A percentile compares a stretch with the other conserved stretches of the same genome.
Conservation (phyloP, 35 echinoderm and acorn worm species). For the Patiria miniata region DNA sequence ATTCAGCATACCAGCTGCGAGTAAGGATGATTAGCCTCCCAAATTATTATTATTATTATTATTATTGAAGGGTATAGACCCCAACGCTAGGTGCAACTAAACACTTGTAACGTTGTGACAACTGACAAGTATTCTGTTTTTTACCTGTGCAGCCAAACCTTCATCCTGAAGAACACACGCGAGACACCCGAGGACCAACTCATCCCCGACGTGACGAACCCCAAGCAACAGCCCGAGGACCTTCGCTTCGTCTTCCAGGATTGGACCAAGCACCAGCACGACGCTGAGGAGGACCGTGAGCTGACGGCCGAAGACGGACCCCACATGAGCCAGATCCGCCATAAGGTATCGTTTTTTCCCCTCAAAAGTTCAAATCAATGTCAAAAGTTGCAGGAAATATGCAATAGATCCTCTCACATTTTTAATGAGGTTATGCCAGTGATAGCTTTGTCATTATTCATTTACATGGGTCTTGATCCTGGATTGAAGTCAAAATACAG, state of each 20-base stretch:
- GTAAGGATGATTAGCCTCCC: too few species aligned
- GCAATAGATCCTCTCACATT: too few species aligned
- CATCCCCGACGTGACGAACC: neutral
- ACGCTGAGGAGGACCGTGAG: neutral
- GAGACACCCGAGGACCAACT: neutral
- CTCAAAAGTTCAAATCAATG: neutral
- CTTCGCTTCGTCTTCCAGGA: neutral
- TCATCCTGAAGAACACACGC: neutral
- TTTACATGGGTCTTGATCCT: too few species aligned
- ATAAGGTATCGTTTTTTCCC: neutral
- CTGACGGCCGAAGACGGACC: neutral
- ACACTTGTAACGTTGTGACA: neutral
- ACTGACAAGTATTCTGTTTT: neutral
- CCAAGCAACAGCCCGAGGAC: neutral
- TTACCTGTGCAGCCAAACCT: neutral
- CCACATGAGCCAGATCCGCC: neutral
- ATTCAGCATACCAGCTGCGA: too few species aligned
- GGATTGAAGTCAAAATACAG: too few species aligned
- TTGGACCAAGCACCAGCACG: neutral
- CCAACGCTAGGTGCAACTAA: neutral
- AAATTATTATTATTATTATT: too few species aligned
- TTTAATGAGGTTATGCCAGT: too few species aligned
- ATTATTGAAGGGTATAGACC: too few species aligned
- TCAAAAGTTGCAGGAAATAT: too few species aligned
- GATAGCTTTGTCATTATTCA: too few species aligned